These are phyloP conservation scores for Drosophila tristis DNA, from an alignment of 1,140 invertebrate species.

Conservation along the genomic window DNA sequence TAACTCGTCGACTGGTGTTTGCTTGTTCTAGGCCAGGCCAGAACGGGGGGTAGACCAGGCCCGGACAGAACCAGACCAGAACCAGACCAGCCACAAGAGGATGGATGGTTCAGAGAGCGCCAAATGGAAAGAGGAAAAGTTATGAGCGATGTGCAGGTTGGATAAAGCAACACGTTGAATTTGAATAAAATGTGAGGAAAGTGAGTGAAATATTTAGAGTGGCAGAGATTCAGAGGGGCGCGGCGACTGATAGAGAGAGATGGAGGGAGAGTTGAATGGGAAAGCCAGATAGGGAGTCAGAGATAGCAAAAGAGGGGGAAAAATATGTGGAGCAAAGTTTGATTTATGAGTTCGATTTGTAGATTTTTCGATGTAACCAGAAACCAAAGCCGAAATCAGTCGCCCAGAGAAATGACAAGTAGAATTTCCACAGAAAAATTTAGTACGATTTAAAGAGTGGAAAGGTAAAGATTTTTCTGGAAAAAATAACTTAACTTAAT, in stretches of 20 bases:
- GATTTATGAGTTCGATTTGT: slow-evolving; percentile 65
- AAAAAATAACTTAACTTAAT: too few species aligned
- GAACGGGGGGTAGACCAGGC: not conserved
- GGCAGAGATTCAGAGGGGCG: not conserved
- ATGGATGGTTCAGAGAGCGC: not conserved
- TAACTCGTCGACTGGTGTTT: slow-evolving; percentile 38
- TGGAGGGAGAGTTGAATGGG: slow-evolving; percentile 6
- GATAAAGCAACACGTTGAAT: slow-evolving; percentile 68
- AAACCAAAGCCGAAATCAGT: slow-evolving; percentile 25
- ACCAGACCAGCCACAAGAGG: not conserved
- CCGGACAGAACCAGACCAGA: not conserved
- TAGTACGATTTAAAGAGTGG: too few species aligned
- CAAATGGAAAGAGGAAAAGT: slow-evolving; percentile 25
- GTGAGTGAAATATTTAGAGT: not conserved
- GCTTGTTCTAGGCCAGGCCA: slow-evolving; percentile 34
- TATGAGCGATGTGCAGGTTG: slow-evolving; percentile 56
- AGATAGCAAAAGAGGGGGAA: slow-evolving; percentile 23
- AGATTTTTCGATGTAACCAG: slow-evolving; percentile 36
- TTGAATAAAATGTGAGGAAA: slow-evolving; percentile 57
- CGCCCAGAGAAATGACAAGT: slow-evolving; percentile 3
- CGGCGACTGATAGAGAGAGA: not conserved
- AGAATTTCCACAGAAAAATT: not conserved
- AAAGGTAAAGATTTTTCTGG: too few species aligned
- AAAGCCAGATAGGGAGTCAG: slow-evolving; percentile 3
- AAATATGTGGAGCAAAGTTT: slow-evolving; percentile 52